A percentile compares a stretch with the other conserved stretches of the same genome.
Evolutionary conservation across 2,113 vertebrate species (phyloP).

Genomic region (Isurus oxyrinchus): DNA sequence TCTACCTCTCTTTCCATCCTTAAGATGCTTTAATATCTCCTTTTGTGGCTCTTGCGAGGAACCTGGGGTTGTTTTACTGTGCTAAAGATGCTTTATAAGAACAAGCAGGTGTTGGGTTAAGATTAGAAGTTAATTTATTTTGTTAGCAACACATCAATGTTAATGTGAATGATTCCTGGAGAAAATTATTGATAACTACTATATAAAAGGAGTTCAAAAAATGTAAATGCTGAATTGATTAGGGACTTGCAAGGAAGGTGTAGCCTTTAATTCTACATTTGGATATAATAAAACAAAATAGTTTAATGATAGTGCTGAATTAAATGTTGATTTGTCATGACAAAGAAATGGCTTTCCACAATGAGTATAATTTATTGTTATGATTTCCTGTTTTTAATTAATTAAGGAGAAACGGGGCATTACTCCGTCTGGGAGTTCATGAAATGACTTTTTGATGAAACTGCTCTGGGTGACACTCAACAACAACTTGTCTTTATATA

Average conservation of each 20-base stretch:
- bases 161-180: neutral
- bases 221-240: neutral
- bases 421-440: neutral
- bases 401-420: neutral
- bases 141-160: neutral
- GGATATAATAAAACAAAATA: neutral
- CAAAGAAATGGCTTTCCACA: neutral
- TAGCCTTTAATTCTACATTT: neutral
- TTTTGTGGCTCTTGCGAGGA: neutral
- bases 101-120: neutral
- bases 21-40: neutral
- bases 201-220: neutral
- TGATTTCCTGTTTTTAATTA: neutral
- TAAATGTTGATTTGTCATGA: neutral
- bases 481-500: neutral
- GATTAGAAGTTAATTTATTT: neutral
- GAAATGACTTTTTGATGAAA: neutral
- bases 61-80: neutral
- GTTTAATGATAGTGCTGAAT: neutral
- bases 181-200: neutral
- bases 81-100: neutral
- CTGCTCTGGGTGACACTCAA: neutral
- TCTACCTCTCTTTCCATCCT: neutral
- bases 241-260: neutral
- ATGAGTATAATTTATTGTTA: neutral